phyloP scores from a whole-genome alignment of 1,140 invertebrate genomes.

The Trachymyrmex septentrionalis region DNA sequence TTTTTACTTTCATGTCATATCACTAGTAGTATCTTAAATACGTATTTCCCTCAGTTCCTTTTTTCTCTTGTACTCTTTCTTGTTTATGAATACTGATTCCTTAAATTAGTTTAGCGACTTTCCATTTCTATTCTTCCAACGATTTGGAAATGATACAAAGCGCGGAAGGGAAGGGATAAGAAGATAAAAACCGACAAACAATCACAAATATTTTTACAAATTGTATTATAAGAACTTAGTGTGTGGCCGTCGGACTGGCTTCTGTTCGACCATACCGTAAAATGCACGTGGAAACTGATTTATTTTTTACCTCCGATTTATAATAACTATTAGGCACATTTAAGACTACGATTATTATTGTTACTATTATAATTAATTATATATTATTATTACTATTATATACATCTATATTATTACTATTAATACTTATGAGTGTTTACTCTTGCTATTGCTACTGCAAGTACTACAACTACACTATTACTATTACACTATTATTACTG shows the following conservation, averaged over 20 bases:
- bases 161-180: slow-evolving; percentile 53
- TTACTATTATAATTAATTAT: slow-evolving; percentile 80
- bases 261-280: slow-evolving; percentile 66
- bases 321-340: slow-evolving; percentile 76
- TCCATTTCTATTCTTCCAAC: slow-evolving; percentile 68
- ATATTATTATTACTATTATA: slow-evolving; percentile 74
- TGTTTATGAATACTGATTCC: slow-evolving; percentile 46
- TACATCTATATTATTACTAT: slow-evolving; percentile 72
- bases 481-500: slow-evolving; percentile 76
- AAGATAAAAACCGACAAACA: slow-evolving; percentile 34
- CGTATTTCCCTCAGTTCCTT: slow-evolving; percentile 62
- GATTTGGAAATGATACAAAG: slow-evolving; percentile 39
- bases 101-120: slow-evolving; percentile 55
- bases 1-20: slow-evolving; percentile 68
- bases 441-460: slow-evolving; percentile 73
- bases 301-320: slow-evolving; percentile 79
- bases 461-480: slow-evolving; percentile 69
- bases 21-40: slow-evolving; percentile 61
- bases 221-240: slow-evolving; percentile 79
- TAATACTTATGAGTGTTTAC: slow-evolving; percentile 73
- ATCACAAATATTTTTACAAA: slow-evolving; percentile 71
- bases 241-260: slow-evolving; percentile 73
- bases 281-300: slow-evolving; percentile 74
- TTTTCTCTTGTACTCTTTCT: slow-evolving; percentile 54
- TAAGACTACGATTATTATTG: slow-evolving; percentile 75